Evolutionary conservation across 2,888 invertebrate species (phyloP).

Genomic region (Callinectes sapidus): DNA sequence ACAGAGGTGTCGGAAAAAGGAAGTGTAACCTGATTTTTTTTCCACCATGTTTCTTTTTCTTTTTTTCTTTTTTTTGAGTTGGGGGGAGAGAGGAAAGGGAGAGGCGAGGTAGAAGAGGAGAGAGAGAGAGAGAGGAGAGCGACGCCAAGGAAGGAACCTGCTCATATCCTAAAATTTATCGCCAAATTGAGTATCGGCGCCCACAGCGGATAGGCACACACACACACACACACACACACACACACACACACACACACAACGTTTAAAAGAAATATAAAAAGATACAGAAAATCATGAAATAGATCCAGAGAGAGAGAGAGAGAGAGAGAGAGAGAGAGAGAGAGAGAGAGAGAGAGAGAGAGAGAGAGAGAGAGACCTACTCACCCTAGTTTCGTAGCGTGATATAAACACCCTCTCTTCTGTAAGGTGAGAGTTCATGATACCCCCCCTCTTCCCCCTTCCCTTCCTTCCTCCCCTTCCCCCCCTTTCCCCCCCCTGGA

Average conservation of each 20-base stretch:
- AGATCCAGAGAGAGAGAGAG: neutral
- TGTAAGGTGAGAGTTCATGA: neutral
- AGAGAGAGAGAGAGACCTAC: neutral
- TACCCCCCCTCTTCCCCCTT: neutral
- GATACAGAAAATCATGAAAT: neutral
- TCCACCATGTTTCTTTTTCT: neutral
- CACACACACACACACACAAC: constrained; percentile 15
- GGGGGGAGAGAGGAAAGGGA: neutral
- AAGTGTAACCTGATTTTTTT: no score
- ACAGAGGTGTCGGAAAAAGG: neutral
- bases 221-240: constrained; percentile 16
- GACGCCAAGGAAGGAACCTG: neutral
- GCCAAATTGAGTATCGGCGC: constrained; percentile 8
- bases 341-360: neutral
- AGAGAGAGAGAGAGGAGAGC: neutral
- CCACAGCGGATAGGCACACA: neutral
- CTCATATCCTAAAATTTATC: constrained; percentile 6
- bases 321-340: constrained; percentile 22
- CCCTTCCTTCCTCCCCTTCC: no score
- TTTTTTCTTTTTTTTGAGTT: neutral
- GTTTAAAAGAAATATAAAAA: neutral
- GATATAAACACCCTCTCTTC: neutral
- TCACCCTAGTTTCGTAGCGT: neutral
- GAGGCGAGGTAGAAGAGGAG: neutral
- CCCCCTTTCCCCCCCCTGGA: no score